phyloP scores from a whole-genome alignment of 1,140 invertebrate species.

The Sinella curviseta region DNA sequence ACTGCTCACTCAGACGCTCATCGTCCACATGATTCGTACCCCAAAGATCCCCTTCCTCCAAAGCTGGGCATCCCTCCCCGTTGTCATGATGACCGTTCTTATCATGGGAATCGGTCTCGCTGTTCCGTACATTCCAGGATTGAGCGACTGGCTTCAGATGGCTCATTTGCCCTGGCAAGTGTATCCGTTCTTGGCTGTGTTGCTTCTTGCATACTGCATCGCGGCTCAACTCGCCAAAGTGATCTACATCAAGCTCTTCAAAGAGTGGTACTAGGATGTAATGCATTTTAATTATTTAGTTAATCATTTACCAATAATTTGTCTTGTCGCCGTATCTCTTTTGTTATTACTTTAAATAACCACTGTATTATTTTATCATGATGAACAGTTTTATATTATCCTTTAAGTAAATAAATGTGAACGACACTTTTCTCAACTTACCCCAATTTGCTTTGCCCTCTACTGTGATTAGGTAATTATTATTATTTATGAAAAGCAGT shows the following conservation, averaged over 20 bases:
- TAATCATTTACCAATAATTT: neutral
- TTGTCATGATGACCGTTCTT: slow-evolving; percentile 12
- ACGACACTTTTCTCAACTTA: too few relatives aligned
- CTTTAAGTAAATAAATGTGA: too few relatives aligned
- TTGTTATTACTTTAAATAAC: too few relatives aligned
- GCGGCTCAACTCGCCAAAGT: slow-evolving; percentile 36
- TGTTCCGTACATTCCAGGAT: slow-evolving; percentile 31
- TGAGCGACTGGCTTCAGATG: slow-evolving; percentile 24
- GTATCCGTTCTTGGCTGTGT: slow-evolving; percentile 27
- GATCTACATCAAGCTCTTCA: slow-evolving; percentile 29
- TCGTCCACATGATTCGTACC: slow-evolving; percentile 40
- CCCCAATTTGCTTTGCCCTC: too few relatives aligned
- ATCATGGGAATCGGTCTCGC: slow-evolving; percentile 33
- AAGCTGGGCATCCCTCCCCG: slow-evolving; percentile 15
- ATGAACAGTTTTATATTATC: too few relatives aligned
- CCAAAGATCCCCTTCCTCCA: slow-evolving; percentile 40
- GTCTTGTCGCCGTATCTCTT: too few relatives aligned
- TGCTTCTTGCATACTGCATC: slow-evolving; percentile 26
- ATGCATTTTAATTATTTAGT: neutral
- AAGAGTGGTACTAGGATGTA: slow-evolving; percentile 33
- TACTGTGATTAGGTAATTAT: too few relatives aligned
- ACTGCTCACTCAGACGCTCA: slow-evolving; percentile 37
- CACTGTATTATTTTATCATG: too few relatives aligned
- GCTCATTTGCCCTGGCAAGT: slow-evolving; percentile 13
- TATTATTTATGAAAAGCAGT: too few relatives aligned